phyloP scores from a whole-genome alignment of 1,140 invertebrate genomes.

The Oedothorax gibbosus region DNA sequence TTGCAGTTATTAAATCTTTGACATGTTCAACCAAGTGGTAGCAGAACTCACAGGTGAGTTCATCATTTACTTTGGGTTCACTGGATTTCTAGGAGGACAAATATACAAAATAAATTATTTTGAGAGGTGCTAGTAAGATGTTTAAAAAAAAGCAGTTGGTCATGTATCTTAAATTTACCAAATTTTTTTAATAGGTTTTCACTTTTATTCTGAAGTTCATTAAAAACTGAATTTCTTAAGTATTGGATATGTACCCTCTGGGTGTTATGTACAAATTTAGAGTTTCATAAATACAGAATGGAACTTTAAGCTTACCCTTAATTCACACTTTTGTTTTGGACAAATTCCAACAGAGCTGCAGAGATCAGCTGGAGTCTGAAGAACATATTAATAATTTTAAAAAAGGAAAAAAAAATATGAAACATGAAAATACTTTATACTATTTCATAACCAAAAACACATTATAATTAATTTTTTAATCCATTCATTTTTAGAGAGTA shows the following conservation, averaged over 20 bases:
- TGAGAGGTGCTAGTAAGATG: background rate
- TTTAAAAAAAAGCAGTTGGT: background rate
- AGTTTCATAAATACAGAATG: background rate
- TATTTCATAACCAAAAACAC: no score
- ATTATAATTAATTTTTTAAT: background rate
- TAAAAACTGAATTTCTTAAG: background rate
- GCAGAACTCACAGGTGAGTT: slow-evolving; percentile 82
- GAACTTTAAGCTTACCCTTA: slow-evolving; percentile 20
- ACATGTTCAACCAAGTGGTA: slow-evolving; percentile 75
- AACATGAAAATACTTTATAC: background rate
- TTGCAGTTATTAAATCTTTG: slow-evolving; percentile 82
- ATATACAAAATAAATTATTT: background rate
- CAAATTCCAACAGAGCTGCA: slow-evolving; percentile 46
- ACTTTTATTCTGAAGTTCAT: background rate
- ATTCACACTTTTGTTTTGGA: slow-evolving; percentile 27
- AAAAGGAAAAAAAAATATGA: background rate
- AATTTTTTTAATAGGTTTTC: background rate
- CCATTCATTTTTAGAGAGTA: no score
- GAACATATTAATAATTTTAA: background rate
- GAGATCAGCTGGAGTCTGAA: background rate
- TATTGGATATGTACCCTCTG: background rate
- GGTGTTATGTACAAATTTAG: background rate
- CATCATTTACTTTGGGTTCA: slow-evolving; percentile 65
- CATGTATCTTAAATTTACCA: background rate
- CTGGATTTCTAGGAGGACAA: background rate